Percentiles rank a stretch among this genome's conserved stretches.
Evolutionary conservation across 2,888 invertebrate species (phyloP).

Genomic region (Tetropium fuscum): DNA sequence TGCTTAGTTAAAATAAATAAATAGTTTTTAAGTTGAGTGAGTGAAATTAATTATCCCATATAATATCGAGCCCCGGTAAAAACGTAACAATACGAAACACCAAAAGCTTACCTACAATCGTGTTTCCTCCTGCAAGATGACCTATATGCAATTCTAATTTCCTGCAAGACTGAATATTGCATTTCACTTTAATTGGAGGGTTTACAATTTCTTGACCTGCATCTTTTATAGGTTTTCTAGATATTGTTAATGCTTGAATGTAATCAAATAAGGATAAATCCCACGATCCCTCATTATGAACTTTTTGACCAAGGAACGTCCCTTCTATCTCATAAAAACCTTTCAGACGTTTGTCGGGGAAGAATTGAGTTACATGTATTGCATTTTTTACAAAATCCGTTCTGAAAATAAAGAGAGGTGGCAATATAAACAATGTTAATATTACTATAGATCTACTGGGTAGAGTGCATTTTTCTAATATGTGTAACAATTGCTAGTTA

Average conservation of each 20-base stretch:
- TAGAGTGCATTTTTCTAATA: no score
- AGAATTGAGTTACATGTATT: conserved; percentile 83
- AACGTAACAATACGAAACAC: no score
- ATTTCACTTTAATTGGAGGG: conserved; percentile 71
- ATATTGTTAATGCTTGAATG: conserved; percentile 75
- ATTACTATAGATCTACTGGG: background rate
- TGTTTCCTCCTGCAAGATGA: conserved; percentile 77
- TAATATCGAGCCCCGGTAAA: no score
- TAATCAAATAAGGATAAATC: conserved; percentile 78
- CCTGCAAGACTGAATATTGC: conserved; percentile 80
- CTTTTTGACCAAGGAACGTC: conserved; percentile 72
- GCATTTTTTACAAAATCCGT: conserved; percentile 74
- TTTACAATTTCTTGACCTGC: conserved; percentile 53
- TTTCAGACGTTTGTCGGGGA: conserved; percentile 81
- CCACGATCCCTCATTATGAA: conserved; percentile 78
- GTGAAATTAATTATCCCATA: no score
- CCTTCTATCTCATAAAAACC: conserved; percentile 78
- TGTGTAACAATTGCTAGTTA: no score
- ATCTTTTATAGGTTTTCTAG: conserved; percentile 67
- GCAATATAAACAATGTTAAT: background rate
- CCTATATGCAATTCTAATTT: conserved; percentile 83
- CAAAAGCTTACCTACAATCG: conserved; percentile 72
- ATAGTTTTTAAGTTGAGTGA: no score
- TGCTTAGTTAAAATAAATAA: no score
- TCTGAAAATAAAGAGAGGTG: conserved; percentile 67